phyloP scores from a whole-genome alignment of 2,113 vertebrate species.

The Hucho hucho region DNA sequence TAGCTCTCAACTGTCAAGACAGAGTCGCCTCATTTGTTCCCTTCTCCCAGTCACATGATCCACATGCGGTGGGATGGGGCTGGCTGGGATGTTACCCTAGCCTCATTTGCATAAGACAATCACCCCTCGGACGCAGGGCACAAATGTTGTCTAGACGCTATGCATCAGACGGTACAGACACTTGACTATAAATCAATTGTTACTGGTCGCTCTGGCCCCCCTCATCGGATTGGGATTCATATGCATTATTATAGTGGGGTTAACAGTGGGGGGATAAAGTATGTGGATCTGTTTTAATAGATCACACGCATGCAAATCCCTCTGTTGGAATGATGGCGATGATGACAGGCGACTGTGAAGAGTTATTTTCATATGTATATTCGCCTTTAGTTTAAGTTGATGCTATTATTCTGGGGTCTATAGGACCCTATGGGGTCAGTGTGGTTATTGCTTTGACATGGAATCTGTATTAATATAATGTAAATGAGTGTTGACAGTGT shows the following conservation, averaged over 20 bases:
- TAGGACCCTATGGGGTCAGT: constrained; percentile 51
- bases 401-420: constrained; percentile 62
- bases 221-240: constrained; percentile 31
- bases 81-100: constrained; percentile 61
- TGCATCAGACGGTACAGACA: constrained; percentile 75
- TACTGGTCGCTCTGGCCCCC: constrained; percentile 72
- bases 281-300: constrained; percentile 90
- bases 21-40: constrained; percentile 37
- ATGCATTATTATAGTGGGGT: constrained; percentile 69
- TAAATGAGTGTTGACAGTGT: constrained; percentile 59
- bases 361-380: constrained; percentile 90
- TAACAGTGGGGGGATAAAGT: constrained; percentile 74
- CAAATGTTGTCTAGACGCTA: constrained; percentile 90
- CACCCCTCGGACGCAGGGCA: constrained; percentile 78
- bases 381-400: constrained; percentile 72
- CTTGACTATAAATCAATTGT: constrained; percentile 83
- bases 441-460: constrained; percentile 64
- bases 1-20: constrained; percentile 59
- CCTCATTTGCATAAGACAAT: constrained; percentile 89
- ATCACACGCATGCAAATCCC: constrained; percentile 93
- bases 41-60: constrained; percentile 51
- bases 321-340: constrained; percentile 43
- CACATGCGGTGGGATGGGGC: constrained; percentile 61
- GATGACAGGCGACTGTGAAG: constrained; percentile 67
- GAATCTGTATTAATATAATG: constrained; percentile 52